Evolutionary conservation across 1,140 invertebrate species (phyloP), one percentile per base, ranked within the genome.

Genomic region (Drosophila kurseongensis): DNA sequence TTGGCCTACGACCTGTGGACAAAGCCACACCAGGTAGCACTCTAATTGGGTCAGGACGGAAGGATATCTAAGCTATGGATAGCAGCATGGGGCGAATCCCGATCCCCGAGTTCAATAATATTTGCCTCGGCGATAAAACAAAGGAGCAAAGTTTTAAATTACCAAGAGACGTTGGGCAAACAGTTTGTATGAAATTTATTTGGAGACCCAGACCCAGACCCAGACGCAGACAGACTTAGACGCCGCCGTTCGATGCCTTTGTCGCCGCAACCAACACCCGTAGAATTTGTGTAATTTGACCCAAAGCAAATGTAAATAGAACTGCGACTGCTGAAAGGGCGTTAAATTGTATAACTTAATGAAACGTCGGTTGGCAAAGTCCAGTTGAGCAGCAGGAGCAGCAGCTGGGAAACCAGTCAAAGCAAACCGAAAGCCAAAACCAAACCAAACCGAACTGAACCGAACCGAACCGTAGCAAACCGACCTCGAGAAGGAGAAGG

Each of bases 261-360:
- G 83, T 89, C 84, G 79, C 79, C 84, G 73, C 84, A 89, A 88
- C 84, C 84, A 89, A 88, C 84, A 88, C 84, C 84, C 84, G 84
- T 89, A 88, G 84, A 89, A 89, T 89, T 89, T 89, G 85, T 89
- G 84, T 89, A 89, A 89, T 89, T 89, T 90, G 84, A 89, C 85
- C 84, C 84, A 89, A 90, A 90, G 84, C 84, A 89, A 89, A 89
- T 89, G 84, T 89, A 89, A 89, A 89, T 89, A 89, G 75, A 89
- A 90, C 75, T 89, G 58, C 68, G 78, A 89, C 80, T 85, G 85
- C 77, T 89, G 80, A 90, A 89, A 89, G 84, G 85, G 84, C 84
- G 84, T 90, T 85, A 90, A 89, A 89, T 89, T 89, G 85, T 90
- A 89, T 90, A 89, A 89, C 85, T 89, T 89, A 89, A 89, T 89